Percentiles rank a stretch among this genome's conserved stretches.
These are phyloP conservation scores for Biston stratarius DNA, from an alignment of 2,888 invertebrate genomes.

Conservation along the genomic window DNA sequence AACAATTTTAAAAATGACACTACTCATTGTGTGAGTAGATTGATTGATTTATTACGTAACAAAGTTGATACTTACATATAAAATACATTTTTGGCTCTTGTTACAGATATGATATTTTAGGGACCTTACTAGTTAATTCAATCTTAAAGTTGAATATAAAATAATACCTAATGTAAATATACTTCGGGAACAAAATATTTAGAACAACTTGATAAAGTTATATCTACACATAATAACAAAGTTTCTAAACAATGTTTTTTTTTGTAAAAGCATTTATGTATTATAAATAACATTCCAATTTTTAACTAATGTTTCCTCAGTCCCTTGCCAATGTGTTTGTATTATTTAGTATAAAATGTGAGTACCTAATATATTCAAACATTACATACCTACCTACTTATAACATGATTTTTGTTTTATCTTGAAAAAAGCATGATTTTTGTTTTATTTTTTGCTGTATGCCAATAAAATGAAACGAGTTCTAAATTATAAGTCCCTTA, in stretches of 20 bases:
- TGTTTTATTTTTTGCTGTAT: too few species aligned
- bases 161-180: slow-evolving; percentile 42
- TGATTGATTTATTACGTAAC: background rate
- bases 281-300: slow-evolving; percentile 74
- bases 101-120: slow-evolving; percentile 31
- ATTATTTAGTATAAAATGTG: background rate
- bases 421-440: too few species aligned
- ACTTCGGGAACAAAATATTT: slow-evolving; percentile 69
- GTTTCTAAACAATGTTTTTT: slow-evolving; percentile 58
- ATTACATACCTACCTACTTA: background rate
- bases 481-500: too few species aligned
- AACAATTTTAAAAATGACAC: too few species aligned
- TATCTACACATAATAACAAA: slow-evolving; percentile 44
- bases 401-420: too few species aligned
- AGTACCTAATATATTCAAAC: background rate
- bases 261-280: slow-evolving; percentile 71
- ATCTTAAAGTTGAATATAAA: slow-evolving; percentile 26
- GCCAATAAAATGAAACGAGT: too few species aligned
- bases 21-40: too few species aligned
- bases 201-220: slow-evolving; percentile 64
- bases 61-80: background rate
- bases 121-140: slow-evolving; percentile 40
- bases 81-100: background rate
- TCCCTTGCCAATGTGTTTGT: slow-evolving; percentile 53
- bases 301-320: slow-evolving; percentile 63